Evolutionary conservation across 2,888 invertebrate genomes (phyloP).

Genomic region (Xestobium rufovillosum): DNA sequence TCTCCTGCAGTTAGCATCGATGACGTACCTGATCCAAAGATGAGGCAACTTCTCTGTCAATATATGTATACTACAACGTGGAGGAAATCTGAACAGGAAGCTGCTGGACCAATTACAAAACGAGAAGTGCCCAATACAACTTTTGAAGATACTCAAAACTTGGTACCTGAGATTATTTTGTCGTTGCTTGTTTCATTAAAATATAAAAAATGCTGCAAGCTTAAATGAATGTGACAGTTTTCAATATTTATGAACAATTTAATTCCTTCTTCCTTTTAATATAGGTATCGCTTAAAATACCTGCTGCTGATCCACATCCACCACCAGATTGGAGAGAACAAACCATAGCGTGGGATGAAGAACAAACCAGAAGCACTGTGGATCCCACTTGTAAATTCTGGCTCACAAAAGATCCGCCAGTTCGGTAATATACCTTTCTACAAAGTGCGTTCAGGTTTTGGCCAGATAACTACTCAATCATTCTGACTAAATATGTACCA

Average conservation of each 20-base stretch:
- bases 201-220: neutral
- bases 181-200: no score
- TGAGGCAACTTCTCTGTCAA: conserved; percentile 33
- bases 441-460: no score
- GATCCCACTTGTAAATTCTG: conserved; percentile 36
- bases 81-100: conserved; percentile 33
- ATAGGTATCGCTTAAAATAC: conserved; percentile 24
- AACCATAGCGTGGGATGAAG: conserved; percentile 37
- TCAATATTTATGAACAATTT: neutral
- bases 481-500: no score
- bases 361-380: conserved; percentile 33
- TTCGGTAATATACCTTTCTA: no score
- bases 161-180: conserved; percentile 9
- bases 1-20: conserved; percentile 40
- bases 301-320: conserved; percentile 27
- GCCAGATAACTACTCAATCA: no score
- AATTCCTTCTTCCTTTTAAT: conserved; percentile 3
- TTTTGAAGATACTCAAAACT: conserved; percentile 13
- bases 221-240: conserved; percentile 4
- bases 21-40: conserved; percentile 37
- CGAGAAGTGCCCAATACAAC: conserved; percentile 17
- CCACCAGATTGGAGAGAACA: conserved; percentile 26
- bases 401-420: conserved; percentile 31
- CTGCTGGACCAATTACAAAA: conserved; percentile 24
- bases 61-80: conserved; percentile 39